These are phyloP conservation scores for Erpornis zantholeuca DNA, from an alignment of 2,113 vertebrate genomes.

Conservation along the genomic window DNA sequence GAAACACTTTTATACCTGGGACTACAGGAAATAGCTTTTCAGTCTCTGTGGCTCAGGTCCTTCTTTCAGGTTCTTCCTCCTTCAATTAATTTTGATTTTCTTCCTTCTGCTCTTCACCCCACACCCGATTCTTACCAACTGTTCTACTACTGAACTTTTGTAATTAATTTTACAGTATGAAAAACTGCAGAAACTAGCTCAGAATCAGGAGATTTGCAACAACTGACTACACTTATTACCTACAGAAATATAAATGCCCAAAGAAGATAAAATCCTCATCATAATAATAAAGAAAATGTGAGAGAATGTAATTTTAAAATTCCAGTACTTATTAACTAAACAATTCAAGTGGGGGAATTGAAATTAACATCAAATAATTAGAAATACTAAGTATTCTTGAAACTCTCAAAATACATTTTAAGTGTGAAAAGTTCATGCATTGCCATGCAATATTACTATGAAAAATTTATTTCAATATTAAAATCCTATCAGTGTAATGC, in stretches of 20 bases:
- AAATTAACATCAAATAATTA: constrained; percentile 73
- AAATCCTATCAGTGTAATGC: constrained; percentile 69
- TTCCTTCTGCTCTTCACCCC: background rate
- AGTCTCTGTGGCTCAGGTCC: background rate
- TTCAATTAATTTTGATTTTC: background rate
- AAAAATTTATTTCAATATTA: constrained; percentile 60
- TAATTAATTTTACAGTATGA: constrained; percentile 62
- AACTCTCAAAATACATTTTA: constrained; percentile 66
- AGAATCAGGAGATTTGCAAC: constrained; percentile 31
- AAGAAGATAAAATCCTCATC: constrained; percentile 63
- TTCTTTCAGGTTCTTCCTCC: background rate
- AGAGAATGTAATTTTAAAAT: constrained; percentile 60
- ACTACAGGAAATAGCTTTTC: background rate
- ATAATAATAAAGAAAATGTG: constrained; percentile 48
- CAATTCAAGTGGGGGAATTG: constrained; percentile 35
- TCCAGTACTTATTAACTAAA: constrained; percentile 65
- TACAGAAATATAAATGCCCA: constrained; percentile 63
- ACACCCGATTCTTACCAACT: constrained; percentile 17
- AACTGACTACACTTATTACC: constrained; percentile 57
- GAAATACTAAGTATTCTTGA: constrained; percentile 57
- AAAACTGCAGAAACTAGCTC: constrained; percentile 44
- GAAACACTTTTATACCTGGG: background rate
- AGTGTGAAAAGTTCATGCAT: constrained; percentile 65
- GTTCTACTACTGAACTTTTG: constrained; percentile 12
- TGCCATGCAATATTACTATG: constrained; percentile 58